Base-by-base conservation (phyloP, 2,888 invertebrate species). In the Petrolisthes cinctipes region DNA sequence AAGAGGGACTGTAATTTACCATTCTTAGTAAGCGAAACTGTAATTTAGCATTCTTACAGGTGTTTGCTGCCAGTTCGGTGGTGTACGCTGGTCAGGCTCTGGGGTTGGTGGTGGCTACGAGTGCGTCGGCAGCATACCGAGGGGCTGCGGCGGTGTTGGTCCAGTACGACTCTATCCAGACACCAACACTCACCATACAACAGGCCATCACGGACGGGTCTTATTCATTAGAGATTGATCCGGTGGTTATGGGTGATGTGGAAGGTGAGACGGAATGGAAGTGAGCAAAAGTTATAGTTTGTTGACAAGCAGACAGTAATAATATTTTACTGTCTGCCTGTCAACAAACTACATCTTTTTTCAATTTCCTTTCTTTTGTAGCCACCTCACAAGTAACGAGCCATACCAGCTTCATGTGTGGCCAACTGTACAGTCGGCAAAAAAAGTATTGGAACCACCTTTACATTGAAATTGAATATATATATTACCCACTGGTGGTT, bases 91-190 rank as follows among this genome's bases (percentile, higher is more conserved):
- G 86, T 14, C 83, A 86, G 37, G 66, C 86, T 4, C 56, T 86
- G 83, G 86, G 86, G 14, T 83, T 86, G 68, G 79, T 86, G 23
- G 86, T 86, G 54, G 86, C 86, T 17, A 79, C 51, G 4, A 83
- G 61, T 54, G 7, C 17, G 2, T 14, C 6, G n/a, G 71, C 79
- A 20, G 83, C 83, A n/a, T 14, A 20, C 51, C 51, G 7, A 7
- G 86, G 61, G 0, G 78, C 86, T 4, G 11, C 57, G 1, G 23
- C 61, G 37, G 86, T 86, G 17, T 23, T 56, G 23, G 86, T 86
- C 6, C 23, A 78, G 54, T 86, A 86, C 78, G 76, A 54, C 5
- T 17, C 83, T 14, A 53, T 83, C 20, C 56, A 68, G 68, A 20
- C 14, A 4, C 86, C 86, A 4, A 76, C 79, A n/a, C 78, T 86